Base-by-base conservation (phyloP, 1,140 invertebrate genomes). In the Eurosta solidaginis region DNA sequence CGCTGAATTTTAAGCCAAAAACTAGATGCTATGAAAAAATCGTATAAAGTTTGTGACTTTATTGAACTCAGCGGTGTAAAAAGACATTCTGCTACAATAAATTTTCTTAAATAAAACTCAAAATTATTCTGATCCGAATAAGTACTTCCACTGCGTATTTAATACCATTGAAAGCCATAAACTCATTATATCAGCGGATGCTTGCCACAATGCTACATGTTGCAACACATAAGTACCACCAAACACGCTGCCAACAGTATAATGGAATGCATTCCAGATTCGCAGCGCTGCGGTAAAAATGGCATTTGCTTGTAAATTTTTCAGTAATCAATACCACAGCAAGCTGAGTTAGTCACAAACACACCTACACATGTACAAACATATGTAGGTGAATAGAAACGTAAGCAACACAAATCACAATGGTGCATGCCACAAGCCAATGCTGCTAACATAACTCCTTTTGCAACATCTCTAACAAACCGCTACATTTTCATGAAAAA, bases 341-440 rank as follows among this genome's bases (percentile, higher is more conserved):
- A 33, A 33, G 5, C 49, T 52, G n/a, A n/a, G n/a, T n/a, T n/a
- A n/a, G n/a, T 40, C 17, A 3, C 54, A 63, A 27, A 63, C 29
- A 6, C 17, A 63, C 52, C 17, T 14, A 29, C 17, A 49, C 17
- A 17, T 3, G 14, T 29, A 29, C 22, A 3, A 29, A 17, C 54
- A n/a, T n/a, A n/a, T n/a, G n/a, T n/a, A n/a, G n/a, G n/a, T n/a
- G n/a, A n/a, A n/a, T n/a, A n/a, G n/a, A n/a, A n/a, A n/a, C n/a
- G n/a, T n/a, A 4, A 27, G 54, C 27, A 36, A 82, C 80, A 82
- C 83, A 81, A 85, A 83, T 82, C 78, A 74, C 78, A 77, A 12
- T 40, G 54, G 54, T 78, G 77, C 40, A 47, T 42, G 33, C 63
- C 80, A 29, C 22, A 36, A 77, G 42, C 47, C 68, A 52, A n/a